Evolutionary conservation across 2,113 vertebrate species (phyloP), one percentile per base, ranked within the genome.

Genomic region (Larimichthys polyactis): DNA sequence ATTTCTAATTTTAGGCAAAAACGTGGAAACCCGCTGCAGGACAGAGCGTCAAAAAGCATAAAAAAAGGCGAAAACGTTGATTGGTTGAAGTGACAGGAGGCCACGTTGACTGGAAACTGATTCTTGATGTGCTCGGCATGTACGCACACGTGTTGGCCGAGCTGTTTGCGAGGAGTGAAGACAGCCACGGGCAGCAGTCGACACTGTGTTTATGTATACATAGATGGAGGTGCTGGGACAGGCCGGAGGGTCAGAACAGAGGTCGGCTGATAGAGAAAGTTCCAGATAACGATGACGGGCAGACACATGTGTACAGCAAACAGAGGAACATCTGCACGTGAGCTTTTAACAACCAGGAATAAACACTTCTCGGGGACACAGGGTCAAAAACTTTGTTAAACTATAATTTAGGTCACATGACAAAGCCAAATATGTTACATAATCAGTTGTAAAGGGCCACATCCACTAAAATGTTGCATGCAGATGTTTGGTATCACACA

Each of bases 1-100:
- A 73, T 71, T 79, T 48, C 82, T 75, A 82, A 77, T 49, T 72
- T 81, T 87, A 85, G 58, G 32, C 6, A 74, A 7, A 51, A 78
- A 68, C 17, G 3, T 14, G 14, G 10, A 57, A 57, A 44, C 11
- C 46, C 78, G 32, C 83, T 76, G 71, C 43, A 66, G 70, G 67
- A 66, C 54, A 46, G 14, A 43, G n/a, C 16, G 1, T 0, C 44
- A 58, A 29, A 66, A 46, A 57, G 20, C 10, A 17, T 12, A n/a
- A 57, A 14, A n/a, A 3, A 40, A 9, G 5, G 66, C 19, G 11
- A 60, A 17, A 69, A 36, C 11, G 20, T 1, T 40, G 2, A 24
- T 44, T 43, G 11, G 8, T 19, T 22, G 7, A 22, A 59, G n/a
- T 20, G 49, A 70, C 20, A 1, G 15, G 29, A 52, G 19, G 51